Evolutionary conservation across 2,113 vertebrate genomes (phyloP).

Genomic region (Brevimyrus niger): DNA sequence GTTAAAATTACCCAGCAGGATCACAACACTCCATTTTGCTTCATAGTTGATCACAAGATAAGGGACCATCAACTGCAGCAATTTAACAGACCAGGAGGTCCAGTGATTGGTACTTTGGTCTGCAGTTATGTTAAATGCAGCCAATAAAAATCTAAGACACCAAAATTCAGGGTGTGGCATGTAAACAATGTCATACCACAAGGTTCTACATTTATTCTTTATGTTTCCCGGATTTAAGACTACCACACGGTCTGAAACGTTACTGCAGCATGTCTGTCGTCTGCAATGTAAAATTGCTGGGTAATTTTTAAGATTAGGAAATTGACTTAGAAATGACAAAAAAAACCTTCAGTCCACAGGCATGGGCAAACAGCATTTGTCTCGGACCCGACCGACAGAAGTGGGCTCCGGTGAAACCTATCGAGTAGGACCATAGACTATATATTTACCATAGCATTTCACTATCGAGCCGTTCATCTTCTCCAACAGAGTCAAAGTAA

Average conservation of each 20-base stretch:
- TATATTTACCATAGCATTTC: background rate
- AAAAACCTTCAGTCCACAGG: background rate
- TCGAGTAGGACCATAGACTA: background rate
- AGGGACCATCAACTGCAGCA: background rate
- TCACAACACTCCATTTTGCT: background rate
- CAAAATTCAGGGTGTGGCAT: background rate
- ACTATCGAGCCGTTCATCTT: background rate
- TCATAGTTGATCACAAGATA: background rate
- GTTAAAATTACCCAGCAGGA: background rate
- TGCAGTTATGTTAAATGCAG: background rate
- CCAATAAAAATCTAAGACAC: background rate
- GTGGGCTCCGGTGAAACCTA: background rate
- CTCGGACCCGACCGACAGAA: background rate
- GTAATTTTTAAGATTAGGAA: background rate
- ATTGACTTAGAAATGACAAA: background rate
- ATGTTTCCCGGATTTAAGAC: background rate
- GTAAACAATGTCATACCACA: background rate
- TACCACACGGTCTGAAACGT: background rate
- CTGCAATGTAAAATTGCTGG: background rate
- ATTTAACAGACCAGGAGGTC: background rate
- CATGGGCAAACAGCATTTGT: background rate
- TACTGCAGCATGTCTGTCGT: background rate
- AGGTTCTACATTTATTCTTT: background rate
- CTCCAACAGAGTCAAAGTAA: background rate
- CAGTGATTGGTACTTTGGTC: background rate